Percentiles rank a stretch among this genome's conserved stretches.
Conservation (phyloP, 2,797 vertebrate species). For the Poecile montanus region DNA sequence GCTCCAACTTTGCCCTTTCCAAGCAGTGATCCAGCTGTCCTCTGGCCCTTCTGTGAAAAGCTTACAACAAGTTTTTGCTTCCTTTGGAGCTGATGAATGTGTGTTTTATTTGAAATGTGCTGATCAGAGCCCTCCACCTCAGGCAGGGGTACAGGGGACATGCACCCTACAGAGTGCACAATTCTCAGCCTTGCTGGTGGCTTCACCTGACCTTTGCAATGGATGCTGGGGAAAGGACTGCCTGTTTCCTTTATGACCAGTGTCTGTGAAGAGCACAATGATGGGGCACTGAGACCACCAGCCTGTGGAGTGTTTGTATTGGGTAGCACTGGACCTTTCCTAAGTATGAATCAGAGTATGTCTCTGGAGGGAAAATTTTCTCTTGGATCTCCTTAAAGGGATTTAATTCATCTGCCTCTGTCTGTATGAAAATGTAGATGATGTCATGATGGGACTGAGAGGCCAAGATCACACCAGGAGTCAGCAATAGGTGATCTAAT, state of each 20-base stretch:
- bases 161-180: background rate
- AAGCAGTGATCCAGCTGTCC: background rate
- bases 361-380: background rate
- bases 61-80: background rate
- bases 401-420: background rate
- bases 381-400: background rate
- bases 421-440: background rate
- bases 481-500: constrained; percentile 20
- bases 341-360: background rate
- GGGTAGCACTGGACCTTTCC: background rate
- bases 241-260: background rate
- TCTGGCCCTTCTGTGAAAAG: background rate
- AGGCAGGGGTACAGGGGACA: background rate
- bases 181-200: background rate
- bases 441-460: background rate
- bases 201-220: background rate
- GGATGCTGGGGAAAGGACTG: background rate
- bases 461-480: background rate
- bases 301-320: fast-evolving
- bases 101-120: background rate
- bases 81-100: background rate
- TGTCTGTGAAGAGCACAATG: background rate
- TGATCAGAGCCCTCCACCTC: background rate
- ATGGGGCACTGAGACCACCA: background rate
- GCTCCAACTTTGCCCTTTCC: constrained; percentile 30